Conservation (phyloP, 1,140 invertebrate genomes). For the Papilio polytes region DNA sequence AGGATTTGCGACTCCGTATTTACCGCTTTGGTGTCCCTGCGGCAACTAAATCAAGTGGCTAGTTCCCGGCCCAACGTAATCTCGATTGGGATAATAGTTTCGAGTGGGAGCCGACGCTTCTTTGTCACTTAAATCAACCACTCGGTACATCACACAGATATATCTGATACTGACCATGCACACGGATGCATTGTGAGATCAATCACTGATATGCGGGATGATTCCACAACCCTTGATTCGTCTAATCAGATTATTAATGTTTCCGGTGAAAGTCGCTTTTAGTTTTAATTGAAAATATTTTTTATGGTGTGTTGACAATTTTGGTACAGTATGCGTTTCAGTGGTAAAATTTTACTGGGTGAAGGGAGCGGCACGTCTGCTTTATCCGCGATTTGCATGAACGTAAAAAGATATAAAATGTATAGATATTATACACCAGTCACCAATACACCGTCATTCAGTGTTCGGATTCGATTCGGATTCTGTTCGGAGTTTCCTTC, state of each 20-base stretch:
- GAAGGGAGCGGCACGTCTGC: constrained; percentile 60
- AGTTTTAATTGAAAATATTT: constrained; percentile 53
- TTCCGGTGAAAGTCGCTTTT: constrained; percentile 77
- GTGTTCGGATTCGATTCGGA: background rate
- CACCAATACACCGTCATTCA: constrained; percentile 4
- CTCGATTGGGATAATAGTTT: constrained; percentile 81
- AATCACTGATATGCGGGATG: constrained; percentile 66
- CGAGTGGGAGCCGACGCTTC: constrained; percentile 76
- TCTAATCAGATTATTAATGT: constrained; percentile 79
- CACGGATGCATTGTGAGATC: constrained; percentile 74
- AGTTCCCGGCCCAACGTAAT: constrained; percentile 78
- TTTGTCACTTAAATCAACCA: constrained; percentile 80
- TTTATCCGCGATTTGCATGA: constrained; percentile 68
- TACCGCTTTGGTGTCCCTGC: constrained; percentile 80
- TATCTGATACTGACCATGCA: constrained; percentile 71
- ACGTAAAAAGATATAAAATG: constrained; percentile 52
- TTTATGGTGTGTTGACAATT: constrained; percentile 45
- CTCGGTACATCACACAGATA: constrained; percentile 74
- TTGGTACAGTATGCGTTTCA: constrained; percentile 51
- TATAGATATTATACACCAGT: constrained; percentile 27
- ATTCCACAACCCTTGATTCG: constrained; percentile 66
- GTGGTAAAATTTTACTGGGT: constrained; percentile 55
- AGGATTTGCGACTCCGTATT: constrained; percentile 80
- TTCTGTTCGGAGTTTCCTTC: constrained; percentile 47
- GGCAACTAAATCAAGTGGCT: constrained; percentile 75